Base-by-base conservation (phyloP, 2,113 vertebrate genomes). In the Menidia beryllina region DNA sequence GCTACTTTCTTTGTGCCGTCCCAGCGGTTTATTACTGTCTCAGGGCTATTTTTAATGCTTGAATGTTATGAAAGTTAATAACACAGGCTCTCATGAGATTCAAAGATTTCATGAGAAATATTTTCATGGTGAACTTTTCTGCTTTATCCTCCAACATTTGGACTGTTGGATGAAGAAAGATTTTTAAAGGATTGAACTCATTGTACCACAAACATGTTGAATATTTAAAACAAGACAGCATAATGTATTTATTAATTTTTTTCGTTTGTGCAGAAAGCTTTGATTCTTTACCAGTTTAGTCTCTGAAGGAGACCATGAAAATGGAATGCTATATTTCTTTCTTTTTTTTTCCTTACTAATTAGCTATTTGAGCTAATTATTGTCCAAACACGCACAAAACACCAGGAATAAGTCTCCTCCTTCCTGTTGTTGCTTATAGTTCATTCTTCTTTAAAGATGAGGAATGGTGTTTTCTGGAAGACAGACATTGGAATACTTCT, bases 11-110 rank as follows among this genome's bases (percentile, higher is more conserved):
- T 70, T n/a, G 21, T 21, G 24, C 67, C 64, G 53, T 67, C 21
- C 23, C 19, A 2, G 6, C 73, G 39, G 48, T 87, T n/a, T 87
- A 90, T 86, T 88, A 67, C 59, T 49, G 73, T 75, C 81, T 79
- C 20, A 23, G 20, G 43, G 81, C 60, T 51, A 60, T 76, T 73
- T 78, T 27, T n/a, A 12, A 20, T 0, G 7, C n/a, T 30, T 62
- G 52, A 79, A 74, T 62, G 66, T 73, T 83, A 72, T 52, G 41
- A 72, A 85, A 76, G 77, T 76, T 74, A 47, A 69, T 66, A 72
- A 63, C 61, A 24, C n/a, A 24, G 61, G 49, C 54, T 64, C 11
- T 38, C 14, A 69, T 53, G 50, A 56, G 25, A 60, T 34, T 34
- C 30, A 34, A 34, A 34, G 30, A 34, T 57, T 15, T 53, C 36